Conservation (phyloP, 30 jellyfish, hydroid and myxozoan species). For the Hydractinia echinata region DNA sequence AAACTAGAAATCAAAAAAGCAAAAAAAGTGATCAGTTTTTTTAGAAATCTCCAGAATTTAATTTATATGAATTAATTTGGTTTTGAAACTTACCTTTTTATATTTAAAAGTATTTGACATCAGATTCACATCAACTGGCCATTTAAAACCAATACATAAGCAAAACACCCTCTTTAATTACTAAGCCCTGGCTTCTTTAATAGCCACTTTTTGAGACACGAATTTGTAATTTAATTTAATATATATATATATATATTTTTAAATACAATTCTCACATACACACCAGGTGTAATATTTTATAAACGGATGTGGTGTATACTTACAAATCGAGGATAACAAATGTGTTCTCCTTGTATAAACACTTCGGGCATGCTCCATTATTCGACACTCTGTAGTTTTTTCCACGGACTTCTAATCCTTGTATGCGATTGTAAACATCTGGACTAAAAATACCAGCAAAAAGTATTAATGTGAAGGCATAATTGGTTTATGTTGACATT, state of each 20-base stretch:
- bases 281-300: too few relatives aligned
- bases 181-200: not conserved
- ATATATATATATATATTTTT: too few relatives aligned
- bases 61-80: too few relatives aligned
- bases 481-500: not conserved
- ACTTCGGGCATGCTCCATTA: slow-evolving; percentile 83
- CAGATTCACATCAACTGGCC: not conserved
- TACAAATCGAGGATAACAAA: slow-evolving; percentile 84
- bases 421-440: slow-evolving; percentile 52
- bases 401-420: slow-evolving; percentile 74
- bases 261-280: not conserved
- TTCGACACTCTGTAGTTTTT: slow-evolving; percentile 66
- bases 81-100: too few relatives aligned
- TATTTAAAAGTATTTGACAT: too few relatives aligned
- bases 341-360: slow-evolving; percentile 43
- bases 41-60: too few relatives aligned
- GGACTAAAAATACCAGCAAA: slow-evolving; percentile 36
- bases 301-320: slow-evolving; percentile 13
- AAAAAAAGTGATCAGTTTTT: too few relatives aligned
- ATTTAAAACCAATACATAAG: not conserved
- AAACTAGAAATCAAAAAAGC: slow-evolving; percentile 37
- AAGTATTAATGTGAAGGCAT: not conserved
- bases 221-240: too few relatives aligned
- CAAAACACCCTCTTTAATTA: too few relatives aligned
- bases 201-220: too few relatives aligned